phyloP scores from a whole-genome alignment of 2,113 vertebrate genomes.

The Sprattus sprattus region DNA sequence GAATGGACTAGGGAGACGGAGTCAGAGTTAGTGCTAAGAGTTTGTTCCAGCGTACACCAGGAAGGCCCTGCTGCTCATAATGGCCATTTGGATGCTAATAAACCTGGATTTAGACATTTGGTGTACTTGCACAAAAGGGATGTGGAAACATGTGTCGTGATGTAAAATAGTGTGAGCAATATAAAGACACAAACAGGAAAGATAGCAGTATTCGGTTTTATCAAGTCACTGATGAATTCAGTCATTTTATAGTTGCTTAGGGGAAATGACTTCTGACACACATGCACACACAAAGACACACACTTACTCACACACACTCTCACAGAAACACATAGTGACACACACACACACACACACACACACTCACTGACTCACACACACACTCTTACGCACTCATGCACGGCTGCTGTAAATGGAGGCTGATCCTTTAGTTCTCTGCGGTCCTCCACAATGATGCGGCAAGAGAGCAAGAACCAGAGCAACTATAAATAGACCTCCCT shows the following conservation, averaged over 20 bases:
- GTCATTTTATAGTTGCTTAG: not conserved
- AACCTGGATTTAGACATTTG: too few relatives aligned
- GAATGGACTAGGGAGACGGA: too few relatives aligned
- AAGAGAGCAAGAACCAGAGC: not conserved
- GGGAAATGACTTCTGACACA: not conserved
- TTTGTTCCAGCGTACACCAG: too few relatives aligned
- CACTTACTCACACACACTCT: constrained; percentile 5
- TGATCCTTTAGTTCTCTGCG: not conserved
- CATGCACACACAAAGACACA: not conserved
- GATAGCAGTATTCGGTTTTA: too few relatives aligned
- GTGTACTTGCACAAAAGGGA: too few relatives aligned
- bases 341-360: too few relatives aligned
- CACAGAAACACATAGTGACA: not conserved
- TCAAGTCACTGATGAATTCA: not conserved
- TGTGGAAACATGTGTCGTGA: too few relatives aligned
- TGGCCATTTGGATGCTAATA: too few relatives aligned
- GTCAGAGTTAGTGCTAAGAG: too few relatives aligned
- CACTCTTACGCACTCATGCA: not conserved
- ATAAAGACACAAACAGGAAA: too few relatives aligned
- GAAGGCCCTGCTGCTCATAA: too few relatives aligned
- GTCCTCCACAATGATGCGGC: not conserved
- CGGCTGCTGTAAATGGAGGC: not conserved
- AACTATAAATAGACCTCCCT: not conserved
- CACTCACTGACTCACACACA: not conserved
- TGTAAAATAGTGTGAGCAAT: too few relatives aligned